Base-by-base conservation (phyloP, 2,888 invertebrate genomes). In the Platerodrilus igneus region DNA sequence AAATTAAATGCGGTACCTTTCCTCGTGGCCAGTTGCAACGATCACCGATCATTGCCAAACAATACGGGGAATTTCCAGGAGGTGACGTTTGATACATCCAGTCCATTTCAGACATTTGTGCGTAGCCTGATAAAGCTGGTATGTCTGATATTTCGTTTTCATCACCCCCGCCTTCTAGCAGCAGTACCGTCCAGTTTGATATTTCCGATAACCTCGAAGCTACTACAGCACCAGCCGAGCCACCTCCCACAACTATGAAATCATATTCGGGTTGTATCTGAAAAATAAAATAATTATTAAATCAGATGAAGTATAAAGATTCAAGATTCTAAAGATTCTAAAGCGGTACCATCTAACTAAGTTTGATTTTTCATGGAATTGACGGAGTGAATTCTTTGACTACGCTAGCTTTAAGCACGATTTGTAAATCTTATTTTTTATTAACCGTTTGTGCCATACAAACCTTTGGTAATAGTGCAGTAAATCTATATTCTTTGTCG, bases 11-110 rank as follows among this genome's bases (percentile, higher is more conserved):
- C 43, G 49, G 42, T 59, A 66, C 91, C 66, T 90, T 92, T 33
- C 95, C 95, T 47, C 95, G 75, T 2, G 91, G 90, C 91, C 90
- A 91, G 68, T 88, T 88, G 66, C 90, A 91, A 45, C 88, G 75
- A 63, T 87, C 87, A 1, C 86, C 87, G 49, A 82, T 79, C 89
- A 91, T 89, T 4, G 86, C 90, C 45, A 86, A 76, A 58, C 91
- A 91, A 66, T 88, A 89, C n/a, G 82, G 78, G 28, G 83, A 80
- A 50, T 82, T 79, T 19, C 76, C 71, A 1, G 83, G 82, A 0
- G 88, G 86, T 3, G 86, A 82, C 2, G 91, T 92, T 67, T 89
- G 86, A 67, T 84, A 93, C 70, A 91, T 84, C 93, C 93, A 93
- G 69, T 93, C 92, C 64, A 91, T 76, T 18, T 89, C 85, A 13